Conservation (phyloP, 2,888 invertebrate genomes). For the Cotesia congregata region DNA sequence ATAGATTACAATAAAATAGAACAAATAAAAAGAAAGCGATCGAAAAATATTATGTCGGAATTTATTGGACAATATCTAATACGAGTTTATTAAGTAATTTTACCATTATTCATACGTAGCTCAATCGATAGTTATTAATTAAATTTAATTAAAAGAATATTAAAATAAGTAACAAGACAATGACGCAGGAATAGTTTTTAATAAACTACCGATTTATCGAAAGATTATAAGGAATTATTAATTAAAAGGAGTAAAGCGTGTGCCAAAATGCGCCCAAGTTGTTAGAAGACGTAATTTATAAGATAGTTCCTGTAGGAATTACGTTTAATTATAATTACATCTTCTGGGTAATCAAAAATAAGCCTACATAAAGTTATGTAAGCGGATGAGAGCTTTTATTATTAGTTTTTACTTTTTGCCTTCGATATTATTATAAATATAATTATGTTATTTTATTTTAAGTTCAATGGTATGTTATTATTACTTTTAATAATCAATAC, state of each 20-base stretch:
- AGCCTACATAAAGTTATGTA: background rate
- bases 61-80: conserved; percentile 60
- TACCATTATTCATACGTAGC: conserved; percentile 54
- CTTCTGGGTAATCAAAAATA: conserved; percentile 1
- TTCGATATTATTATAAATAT: background rate
- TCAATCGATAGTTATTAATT: conserved; percentile 51
- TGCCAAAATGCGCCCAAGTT: conserved; percentile 14
- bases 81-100: conserved; percentile 55
- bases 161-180: conserved; percentile 8
- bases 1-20: background rate
- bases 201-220: background rate
- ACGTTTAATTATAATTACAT: background rate
- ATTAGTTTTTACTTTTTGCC: background rate
- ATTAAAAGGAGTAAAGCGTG: conserved; percentile 19
- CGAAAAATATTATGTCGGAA: conserved; percentile 26
- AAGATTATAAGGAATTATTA: conserved; percentile 6
- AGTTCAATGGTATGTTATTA: conserved; percentile 9
- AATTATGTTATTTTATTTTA: conserved; percentile 20
- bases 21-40: background rate
- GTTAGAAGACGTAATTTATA: conserved; percentile 19
- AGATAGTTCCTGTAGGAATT: background rate
- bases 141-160: conserved; percentile 19
- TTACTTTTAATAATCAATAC: background rate
- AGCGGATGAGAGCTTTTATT: background rate
- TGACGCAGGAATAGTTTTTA: background rate